phyloP scores from a whole-genome alignment of 1,140 invertebrate species.

The Macrocentrus cingulum region DNA sequence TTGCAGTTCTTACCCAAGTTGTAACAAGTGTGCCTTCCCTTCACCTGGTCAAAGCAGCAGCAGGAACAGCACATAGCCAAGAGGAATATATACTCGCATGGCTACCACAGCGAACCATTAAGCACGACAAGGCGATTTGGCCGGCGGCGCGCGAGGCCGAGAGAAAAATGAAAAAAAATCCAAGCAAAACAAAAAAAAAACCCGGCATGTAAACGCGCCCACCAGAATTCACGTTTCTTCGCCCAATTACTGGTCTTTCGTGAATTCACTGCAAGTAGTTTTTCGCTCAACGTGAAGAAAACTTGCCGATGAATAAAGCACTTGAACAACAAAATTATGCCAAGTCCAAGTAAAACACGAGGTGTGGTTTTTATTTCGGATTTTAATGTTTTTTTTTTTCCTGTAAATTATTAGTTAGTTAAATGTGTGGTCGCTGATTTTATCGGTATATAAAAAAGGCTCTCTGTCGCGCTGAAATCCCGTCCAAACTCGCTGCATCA shows the following conservation, averaged over 20 bases:
- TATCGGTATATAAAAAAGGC: no score
- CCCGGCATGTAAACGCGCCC: no score
- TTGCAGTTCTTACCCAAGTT: constrained; percentile 30
- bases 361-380: no score
- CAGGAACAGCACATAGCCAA: neutral
- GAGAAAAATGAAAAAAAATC: constrained; percentile 5
- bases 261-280: neutral
- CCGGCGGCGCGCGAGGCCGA: neutral
- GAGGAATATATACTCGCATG: constrained; percentile 4
- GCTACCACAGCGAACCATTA: neutral
- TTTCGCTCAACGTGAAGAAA: neutral
- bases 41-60: constrained; percentile 19
- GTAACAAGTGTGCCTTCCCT: constrained; percentile 31
- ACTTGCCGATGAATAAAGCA: constrained; percentile 20
- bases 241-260: constrained; percentile 11
- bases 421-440: no score
- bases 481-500: no score
- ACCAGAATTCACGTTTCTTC: constrained; percentile 17
- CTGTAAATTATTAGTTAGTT: no score
- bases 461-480: no score
- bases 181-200: no score
- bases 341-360: constrained; percentile 22
- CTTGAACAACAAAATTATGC: constrained; percentile 9
- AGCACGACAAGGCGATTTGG: neutral
- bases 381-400: no score